A percentile compares a stretch with the other conserved stretches of the same genome.
Conservation (phyloP, 2,113 vertebrate genomes). For the Tamias sibiricus region DNA sequence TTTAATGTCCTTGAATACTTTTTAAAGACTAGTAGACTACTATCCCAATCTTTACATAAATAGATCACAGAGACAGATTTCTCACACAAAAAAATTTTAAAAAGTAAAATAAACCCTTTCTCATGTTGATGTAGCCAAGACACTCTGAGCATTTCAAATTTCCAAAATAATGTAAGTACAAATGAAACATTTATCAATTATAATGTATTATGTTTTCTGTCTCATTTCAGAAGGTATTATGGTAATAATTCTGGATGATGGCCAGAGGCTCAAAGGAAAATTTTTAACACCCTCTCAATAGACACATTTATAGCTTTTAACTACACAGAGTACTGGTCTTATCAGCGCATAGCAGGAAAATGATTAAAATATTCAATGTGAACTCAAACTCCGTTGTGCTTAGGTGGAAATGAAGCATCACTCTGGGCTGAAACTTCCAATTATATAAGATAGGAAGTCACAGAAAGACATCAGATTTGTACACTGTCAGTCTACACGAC, state of each 20-base stretch:
- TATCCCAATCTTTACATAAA: constrained; percentile 9
- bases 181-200: constrained; percentile 85
- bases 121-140: constrained; percentile 63
- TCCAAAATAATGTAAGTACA: constrained; percentile 82
- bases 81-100: background rate
- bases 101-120: constrained; percentile 31
- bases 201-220: constrained; percentile 86
- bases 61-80: constrained; percentile 40
- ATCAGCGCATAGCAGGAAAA: constrained; percentile 86
- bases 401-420: constrained; percentile 82
- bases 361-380: constrained; percentile 86
- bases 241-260: constrained; percentile 88
- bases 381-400: constrained; percentile 86
- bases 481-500: constrained; percentile 89
- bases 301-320: constrained; percentile 86
- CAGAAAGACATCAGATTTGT: constrained; percentile 88
- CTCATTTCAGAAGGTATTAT: constrained; percentile 88
- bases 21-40: constrained; percentile 17
- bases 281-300: constrained; percentile 85
- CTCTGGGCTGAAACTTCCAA: constrained; percentile 85
- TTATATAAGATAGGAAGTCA: constrained; percentile 89
- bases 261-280: constrained; percentile 84
- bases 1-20: constrained; percentile 23
- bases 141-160: constrained; percentile 80
- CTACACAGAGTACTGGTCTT: constrained; percentile 80